A percentile compares a stretch with the other conserved stretches of the same genome.
These are phyloP conservation scores for Enhydra lutris DNA, from an alignment of 2,113 vertebrate genomes.

Conservation along the genomic window DNA sequence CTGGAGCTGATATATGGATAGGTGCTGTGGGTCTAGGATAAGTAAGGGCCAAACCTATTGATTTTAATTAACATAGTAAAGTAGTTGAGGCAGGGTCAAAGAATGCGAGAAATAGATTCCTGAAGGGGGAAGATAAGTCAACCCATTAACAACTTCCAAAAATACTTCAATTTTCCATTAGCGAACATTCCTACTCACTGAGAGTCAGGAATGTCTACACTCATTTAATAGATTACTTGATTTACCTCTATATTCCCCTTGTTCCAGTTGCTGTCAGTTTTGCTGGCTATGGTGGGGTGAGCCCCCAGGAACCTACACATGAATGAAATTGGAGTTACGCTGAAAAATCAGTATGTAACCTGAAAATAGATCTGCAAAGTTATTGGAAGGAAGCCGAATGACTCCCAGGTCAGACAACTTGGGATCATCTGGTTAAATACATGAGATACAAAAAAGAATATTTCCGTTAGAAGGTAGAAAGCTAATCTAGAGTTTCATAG, in stretches of 20 bases:
- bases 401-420: not conserved
- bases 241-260: not conserved
- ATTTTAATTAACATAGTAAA: not conserved
- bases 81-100: not conserved
- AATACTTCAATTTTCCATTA: not conserved
- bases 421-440: not conserved
- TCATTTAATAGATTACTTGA: not conserved
- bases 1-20: not conserved
- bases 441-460: not conserved
- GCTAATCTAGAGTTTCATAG: not conserved
- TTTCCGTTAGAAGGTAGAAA: not conserved
- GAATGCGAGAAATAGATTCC: not conserved
- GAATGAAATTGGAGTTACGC: not conserved
- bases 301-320: not conserved
- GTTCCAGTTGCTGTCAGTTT: not conserved
- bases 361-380: not conserved
- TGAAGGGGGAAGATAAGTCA: not conserved
- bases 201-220: not conserved
- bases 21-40: not conserved
- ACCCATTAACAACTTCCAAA: not conserved
- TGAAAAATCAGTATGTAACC: not conserved
- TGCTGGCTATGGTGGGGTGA: not conserved
- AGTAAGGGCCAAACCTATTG: not conserved
- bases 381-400: not conserved
- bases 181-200: not conserved